Evolutionary conservation across 1,140 invertebrate species (phyloP), one percentile per base, ranked within the genome.

Genomic region (Dryas iulia): DNA sequence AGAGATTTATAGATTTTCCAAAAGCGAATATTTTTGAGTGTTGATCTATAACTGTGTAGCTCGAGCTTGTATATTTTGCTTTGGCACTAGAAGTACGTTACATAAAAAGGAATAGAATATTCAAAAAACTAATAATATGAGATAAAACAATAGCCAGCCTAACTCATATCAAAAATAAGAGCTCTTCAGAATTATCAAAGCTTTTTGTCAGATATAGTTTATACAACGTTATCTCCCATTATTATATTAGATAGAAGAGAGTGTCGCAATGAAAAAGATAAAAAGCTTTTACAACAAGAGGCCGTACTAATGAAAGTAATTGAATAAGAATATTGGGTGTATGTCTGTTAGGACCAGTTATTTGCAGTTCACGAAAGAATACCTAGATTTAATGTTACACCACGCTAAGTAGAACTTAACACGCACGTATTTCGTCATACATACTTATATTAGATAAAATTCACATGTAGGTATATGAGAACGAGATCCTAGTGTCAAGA

Each of bases 271-370:
- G 47, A 61, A 61, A 61, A 39, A 10, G 23, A 26, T 59, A 33
- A 59, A 59, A 59, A 26, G 57, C 28, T 59, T 59, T 33, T 4
- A 10, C 26, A 61, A 33, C 23, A 61, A 59, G 30, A 59, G 35
- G 24, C 35, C 28, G 21, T 47, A 61, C 35, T 26, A 52, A 61
- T 52, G 35, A 6, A 52, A 47, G 2, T 28, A 47, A 61, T 61
- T 61, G 5, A 61, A 28, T 59, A 59, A 59, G 21, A 4, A 2
- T 12, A 4, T 56, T 56, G 53, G 12, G 39, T 47, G 18, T 18
- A 47, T 6, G 24, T 26, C 23, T 59, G 57, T 21, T 59, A 21
- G 14, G 28, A 2, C 57, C 8, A 33, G 57, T 33, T 59, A 59
- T 33, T 18, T 18, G 18, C 57, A 31, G 57, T 31, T 59, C 2